Percentiles rank a stretch among this genome's conserved stretches.
Evolutionary conservation across 2,113 vertebrate species (phyloP).

Genomic region (Notothenia coriiceps): DNA sequence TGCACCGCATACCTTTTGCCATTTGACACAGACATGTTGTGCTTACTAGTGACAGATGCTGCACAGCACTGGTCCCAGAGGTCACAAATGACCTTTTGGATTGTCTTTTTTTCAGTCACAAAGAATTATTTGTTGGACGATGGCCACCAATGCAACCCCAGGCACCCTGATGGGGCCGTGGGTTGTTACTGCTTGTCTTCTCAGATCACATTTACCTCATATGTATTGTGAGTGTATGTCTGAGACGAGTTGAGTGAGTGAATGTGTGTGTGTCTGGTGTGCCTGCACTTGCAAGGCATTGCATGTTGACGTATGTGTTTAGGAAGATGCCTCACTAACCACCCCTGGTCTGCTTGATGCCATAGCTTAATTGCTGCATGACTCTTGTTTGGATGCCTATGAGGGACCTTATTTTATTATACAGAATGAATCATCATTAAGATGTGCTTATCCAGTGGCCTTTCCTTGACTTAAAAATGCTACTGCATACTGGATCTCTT

Average conservation of each 20-base stretch:
- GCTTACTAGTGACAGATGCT: conserved; percentile 78
- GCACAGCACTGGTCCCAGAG: conserved; percentile 75
- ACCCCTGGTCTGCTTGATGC: conserved; percentile 74
- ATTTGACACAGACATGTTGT: conserved; percentile 75
- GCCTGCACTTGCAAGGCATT: conserved; percentile 8
- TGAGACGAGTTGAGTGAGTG: conserved; percentile 30
- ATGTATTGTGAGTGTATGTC: conserved; percentile 45
- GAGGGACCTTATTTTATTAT: conserved; percentile 80
- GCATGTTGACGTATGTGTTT: conserved; percentile 26
- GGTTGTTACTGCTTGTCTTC: conserved; percentile 79
- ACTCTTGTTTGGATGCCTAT: conserved; percentile 78
- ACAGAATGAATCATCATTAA: conserved; percentile 80
- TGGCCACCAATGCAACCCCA: conserved; percentile 76
- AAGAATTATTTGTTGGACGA: conserved; percentile 77
- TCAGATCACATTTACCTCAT: conserved; percentile 79
- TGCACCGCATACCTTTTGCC: conserved; percentile 67
- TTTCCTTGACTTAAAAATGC: conserved; percentile 59
- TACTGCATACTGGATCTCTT: conserved; percentile 29
- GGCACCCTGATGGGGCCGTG: conserved; percentile 72
- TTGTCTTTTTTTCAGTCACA: conserved; percentile 76
- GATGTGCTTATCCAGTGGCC: conserved; percentile 73
- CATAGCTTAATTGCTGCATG: conserved; percentile 84
- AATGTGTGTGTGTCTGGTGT: conserved; percentile 23
- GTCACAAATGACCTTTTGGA: conserved; percentile 81
- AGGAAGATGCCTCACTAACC: conserved; percentile 43